Conservation (phyloP, 92 coral and sea anemone genomes). For the Nematostella vectensis region DNA sequence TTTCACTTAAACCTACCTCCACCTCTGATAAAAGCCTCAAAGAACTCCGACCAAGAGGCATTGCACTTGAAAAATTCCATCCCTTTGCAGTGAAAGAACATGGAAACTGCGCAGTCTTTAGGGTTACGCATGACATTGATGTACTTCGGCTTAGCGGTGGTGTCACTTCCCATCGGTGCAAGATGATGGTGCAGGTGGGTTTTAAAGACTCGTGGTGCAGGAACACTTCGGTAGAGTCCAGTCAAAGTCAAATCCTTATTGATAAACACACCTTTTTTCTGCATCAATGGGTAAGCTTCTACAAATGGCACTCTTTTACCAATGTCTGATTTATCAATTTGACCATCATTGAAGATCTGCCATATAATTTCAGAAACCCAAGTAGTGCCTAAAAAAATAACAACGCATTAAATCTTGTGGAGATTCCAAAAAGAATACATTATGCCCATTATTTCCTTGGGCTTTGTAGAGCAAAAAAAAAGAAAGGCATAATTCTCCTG, state of each 20-base stretch:
- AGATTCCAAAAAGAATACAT: too few species aligned
- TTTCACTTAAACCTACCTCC: not conserved
- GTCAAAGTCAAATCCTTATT: not conserved
- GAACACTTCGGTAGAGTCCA: conserved; percentile 1
- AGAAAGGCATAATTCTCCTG: too few species aligned
- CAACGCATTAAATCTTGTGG: too few species aligned
- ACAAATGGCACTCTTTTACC: conserved; percentile 14
- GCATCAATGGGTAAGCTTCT: conserved; percentile 7
- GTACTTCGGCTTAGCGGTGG: conserved; percentile 12
- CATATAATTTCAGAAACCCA: conserved; percentile 24
- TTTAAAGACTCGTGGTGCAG: conserved; percentile 28
- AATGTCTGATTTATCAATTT: conserved; percentile 4
- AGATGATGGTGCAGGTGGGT: conserved; percentile 22
- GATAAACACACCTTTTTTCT: too few species aligned
- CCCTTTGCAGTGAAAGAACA: conserved; percentile 7
- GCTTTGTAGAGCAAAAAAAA: too few species aligned
- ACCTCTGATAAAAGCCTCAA: not conserved
- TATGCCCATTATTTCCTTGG: too few species aligned
- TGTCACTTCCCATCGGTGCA: conserved; percentile 18
- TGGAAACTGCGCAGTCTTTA: conserved; percentile 33
- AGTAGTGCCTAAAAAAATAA: too few species aligned
- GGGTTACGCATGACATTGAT: conserved; percentile 37
- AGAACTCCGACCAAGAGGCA: not conserved
- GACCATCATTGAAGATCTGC: conserved; percentile 31
- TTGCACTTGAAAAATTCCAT: not conserved